Conservation (phyloP, 1,140 invertebrate genomes). For the Liolophura sinensis region DNA sequence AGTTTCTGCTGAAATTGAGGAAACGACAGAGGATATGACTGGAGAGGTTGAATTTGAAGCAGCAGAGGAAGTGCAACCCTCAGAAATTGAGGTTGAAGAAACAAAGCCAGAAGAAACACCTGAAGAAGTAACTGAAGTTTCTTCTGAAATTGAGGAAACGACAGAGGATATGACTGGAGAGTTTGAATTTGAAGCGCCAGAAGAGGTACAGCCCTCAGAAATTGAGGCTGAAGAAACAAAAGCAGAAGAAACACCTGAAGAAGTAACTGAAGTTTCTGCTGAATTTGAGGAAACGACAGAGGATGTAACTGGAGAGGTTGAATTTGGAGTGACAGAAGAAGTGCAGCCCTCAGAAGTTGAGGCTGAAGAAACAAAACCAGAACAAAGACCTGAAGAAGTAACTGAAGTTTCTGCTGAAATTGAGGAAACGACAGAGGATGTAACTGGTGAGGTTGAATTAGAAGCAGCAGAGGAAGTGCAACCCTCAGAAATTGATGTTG, state of each 20-base stretch:
- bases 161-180: neutral
- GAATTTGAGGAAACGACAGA: too few relatives aligned
- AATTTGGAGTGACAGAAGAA: neutral
- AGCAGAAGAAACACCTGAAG: conserved; percentile 1
- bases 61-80: neutral
- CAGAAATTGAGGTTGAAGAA: conserved; percentile 3
- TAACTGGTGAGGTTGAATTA: too few relatives aligned
- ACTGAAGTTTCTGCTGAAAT: conserved; percentile 1
- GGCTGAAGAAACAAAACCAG: conserved; percentile 3
- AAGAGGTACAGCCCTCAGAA: neutral
- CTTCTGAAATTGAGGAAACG: conserved; percentile 1
- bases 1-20: conserved; percentile 4
- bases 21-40: neutral
- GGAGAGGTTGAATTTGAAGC: too few relatives aligned
- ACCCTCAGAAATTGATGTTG: neutral
- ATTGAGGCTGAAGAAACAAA: neutral
- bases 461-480: neutral
- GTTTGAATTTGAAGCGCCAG: neutral
- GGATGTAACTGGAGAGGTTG: neutral
- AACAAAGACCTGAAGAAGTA: conserved; percentile 4
- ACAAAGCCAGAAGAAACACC: neutral
- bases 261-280: neutral
- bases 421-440: neutral
- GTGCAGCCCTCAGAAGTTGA: conserved; percentile 1
- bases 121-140: too few relatives aligned